Percentiles rank a stretch among this genome's conserved stretches.
Evolutionary conservation across 2,888 invertebrate genomes (phyloP).

Genomic region (Standfussiana lucernea): DNA sequence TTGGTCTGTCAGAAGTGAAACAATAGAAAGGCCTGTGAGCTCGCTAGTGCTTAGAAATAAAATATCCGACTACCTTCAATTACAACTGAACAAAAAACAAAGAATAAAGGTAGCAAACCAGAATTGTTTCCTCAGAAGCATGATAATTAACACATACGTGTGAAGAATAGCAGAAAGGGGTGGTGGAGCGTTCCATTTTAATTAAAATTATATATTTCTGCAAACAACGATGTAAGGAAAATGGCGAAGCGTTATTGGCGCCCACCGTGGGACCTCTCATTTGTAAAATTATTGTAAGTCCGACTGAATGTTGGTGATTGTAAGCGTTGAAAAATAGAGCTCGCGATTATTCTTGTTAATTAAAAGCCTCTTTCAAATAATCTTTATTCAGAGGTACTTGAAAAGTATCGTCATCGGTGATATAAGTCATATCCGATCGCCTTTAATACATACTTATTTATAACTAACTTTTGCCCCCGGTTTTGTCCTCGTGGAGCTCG

Average conservation of each 20-base stretch:
- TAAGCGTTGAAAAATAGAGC: neutral
- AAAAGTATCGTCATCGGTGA: neutral
- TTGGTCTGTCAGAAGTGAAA: neutral
- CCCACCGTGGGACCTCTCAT: conserved; percentile 45
- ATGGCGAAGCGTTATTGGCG: conserved; percentile 35
- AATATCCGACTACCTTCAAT: conserved; percentile 16
- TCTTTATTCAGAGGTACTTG: neutral
- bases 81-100: conserved; percentile 4
- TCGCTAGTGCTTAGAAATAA: neutral
- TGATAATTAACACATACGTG: conserved; percentile 46
- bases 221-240: conserved; percentile 19
- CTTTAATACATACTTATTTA: neutral
- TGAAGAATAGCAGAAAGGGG: conserved; percentile 25
- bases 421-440: neutral
- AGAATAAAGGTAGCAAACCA: neutral
- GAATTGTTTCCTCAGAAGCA: conserved; percentile 24
- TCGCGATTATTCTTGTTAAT: neutral
- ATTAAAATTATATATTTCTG: conserved; percentile 46
- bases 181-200: conserved; percentile 24
- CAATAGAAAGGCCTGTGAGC: neutral
- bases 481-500: neutral
- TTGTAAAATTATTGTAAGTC: neutral
- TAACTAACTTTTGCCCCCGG: neutral
- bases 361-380: neutral
- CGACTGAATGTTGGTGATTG: neutral